A percentile compares a stretch with the other conserved stretches of the same genome.
phyloP scores from a whole-genome alignment of 1,140 invertebrate genomes.

The Carposina sasakii region DNA sequence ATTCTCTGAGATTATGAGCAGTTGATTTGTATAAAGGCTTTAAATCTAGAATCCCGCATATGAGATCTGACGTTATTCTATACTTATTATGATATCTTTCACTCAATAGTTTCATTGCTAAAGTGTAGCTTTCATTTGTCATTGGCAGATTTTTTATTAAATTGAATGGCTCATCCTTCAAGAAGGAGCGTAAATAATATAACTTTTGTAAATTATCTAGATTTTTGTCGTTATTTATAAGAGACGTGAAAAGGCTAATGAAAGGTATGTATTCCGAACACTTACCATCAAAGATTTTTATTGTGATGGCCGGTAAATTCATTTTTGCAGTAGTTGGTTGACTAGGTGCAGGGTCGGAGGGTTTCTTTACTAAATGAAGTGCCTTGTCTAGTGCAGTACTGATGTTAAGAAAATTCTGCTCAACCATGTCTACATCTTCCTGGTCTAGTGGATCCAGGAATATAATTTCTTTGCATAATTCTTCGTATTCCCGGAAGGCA shows the following conservation, averaged over 20 bases:
- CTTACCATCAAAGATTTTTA: neutral
- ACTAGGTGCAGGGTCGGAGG: no score
- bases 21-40: no score
- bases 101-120: neutral
- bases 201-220: slow-evolving; percentile 5
- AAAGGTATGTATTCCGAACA: slow-evolving; percentile 1
- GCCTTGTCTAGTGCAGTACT: no score
- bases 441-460: no score
- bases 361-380: no score
- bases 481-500: no score
- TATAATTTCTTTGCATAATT: no score
- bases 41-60: no score
- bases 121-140: neutral
- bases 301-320: slow-evolving; percentile 2
- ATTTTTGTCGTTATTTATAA: neutral
- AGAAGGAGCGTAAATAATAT: slow-evolving; percentile 2
- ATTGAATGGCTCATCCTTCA: neutral
- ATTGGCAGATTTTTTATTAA: slow-evolving; percentile 7
- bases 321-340: neutral
- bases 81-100: slow-evolving; percentile 1
- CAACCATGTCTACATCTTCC: no score
- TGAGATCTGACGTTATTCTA: no score
- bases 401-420: no score
- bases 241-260: neutral
- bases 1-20: no score